Evolutionary conservation across 64 coral and sea anemone species (phyloP).

Genomic region (Stylophora pistillata): DNA sequence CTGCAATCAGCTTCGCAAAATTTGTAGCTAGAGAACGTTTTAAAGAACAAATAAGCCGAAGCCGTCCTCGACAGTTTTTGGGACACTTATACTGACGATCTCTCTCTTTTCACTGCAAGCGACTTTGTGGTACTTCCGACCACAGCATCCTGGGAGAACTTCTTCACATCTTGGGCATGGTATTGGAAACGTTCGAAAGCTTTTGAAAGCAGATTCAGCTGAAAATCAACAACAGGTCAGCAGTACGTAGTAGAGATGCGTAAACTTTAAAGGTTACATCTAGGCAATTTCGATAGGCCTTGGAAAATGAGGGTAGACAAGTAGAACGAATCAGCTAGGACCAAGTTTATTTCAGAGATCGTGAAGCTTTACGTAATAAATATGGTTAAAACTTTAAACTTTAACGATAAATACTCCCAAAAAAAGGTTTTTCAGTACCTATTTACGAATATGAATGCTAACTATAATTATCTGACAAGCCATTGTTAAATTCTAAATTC

Average conservation of each 20-base stretch:
- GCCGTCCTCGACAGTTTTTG: background rate
- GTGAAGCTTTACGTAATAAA: too few relatives aligned
- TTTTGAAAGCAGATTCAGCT: background rate
- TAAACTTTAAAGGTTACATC: background rate
- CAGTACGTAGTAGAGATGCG: background rate
- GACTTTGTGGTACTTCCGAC: background rate
- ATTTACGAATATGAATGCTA: too few relatives aligned
- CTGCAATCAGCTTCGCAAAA: background rate
- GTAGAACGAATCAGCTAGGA: too few relatives aligned
- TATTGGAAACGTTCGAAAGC: conserved; percentile 1
- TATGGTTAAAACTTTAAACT: too few relatives aligned
- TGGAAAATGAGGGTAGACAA: background rate
- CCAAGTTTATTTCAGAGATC: too few relatives aligned
- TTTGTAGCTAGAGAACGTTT: background rate
- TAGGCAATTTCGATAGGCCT: background rate
- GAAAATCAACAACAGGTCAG: background rate
- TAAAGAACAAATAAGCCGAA: background rate
- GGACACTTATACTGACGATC: background rate
- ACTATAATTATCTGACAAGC: too few relatives aligned
- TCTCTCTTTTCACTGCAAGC: background rate
- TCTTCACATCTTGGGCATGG: background rate
- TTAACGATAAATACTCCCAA: too few relatives aligned
- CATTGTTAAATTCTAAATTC: too few relatives aligned
- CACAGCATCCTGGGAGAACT: background rate
- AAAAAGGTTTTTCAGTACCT: too few relatives aligned